A percentile compares a stretch with the other conserved stretches of the same genome.
These are phyloP conservation scores for Meganola albula DNA, from an alignment of 2,888 invertebrate species.

Conservation along the genomic window DNA sequence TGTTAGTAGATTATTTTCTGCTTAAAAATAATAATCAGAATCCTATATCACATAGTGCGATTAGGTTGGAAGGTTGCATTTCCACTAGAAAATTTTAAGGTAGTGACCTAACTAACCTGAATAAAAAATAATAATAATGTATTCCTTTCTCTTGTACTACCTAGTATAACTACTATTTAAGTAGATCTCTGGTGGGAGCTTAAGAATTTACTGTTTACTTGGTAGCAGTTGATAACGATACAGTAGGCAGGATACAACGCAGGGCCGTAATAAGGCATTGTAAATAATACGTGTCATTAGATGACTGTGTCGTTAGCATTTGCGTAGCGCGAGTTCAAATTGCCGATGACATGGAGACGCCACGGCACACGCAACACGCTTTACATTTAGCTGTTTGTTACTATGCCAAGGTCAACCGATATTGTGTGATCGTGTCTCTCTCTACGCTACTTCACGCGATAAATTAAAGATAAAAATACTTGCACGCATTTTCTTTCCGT, in stretches of 20 bases:
- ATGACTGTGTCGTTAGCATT: conserved; percentile 25
- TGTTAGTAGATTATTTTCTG: background rate
- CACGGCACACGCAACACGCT: conserved; percentile 27
- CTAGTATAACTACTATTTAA: too few relatives aligned
- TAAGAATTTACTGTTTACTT: background rate
- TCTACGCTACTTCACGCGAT: conserved; percentile 40
- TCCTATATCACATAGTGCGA: too few relatives aligned
- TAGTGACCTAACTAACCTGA: too few relatives aligned
- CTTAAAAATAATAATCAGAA: background rate
- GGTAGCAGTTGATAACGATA: background rate
- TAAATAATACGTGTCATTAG: conserved; percentile 33
- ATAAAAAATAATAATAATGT: too few relatives aligned
- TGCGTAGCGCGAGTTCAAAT: conserved; percentile 25
- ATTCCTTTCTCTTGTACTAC: too few relatives aligned
- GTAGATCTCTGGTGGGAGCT: too few relatives aligned
- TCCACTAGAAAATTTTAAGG: too few relatives aligned
- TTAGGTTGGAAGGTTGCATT: too few relatives aligned
- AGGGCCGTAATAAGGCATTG: conserved; percentile 27
- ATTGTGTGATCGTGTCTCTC: conserved; percentile 49
- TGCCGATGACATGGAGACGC: conserved; percentile 33
- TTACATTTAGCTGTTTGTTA: conserved; percentile 38
- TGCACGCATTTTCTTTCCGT: conserved; percentile 18
- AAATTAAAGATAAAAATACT: conserved; percentile 40
- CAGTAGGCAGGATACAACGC: conserved; percentile 6
- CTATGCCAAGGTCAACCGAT: conserved; percentile 57